phyloP scores from a whole-genome alignment of 2,797 vertebrate species.

The Monodelphis domestica region DNA sequence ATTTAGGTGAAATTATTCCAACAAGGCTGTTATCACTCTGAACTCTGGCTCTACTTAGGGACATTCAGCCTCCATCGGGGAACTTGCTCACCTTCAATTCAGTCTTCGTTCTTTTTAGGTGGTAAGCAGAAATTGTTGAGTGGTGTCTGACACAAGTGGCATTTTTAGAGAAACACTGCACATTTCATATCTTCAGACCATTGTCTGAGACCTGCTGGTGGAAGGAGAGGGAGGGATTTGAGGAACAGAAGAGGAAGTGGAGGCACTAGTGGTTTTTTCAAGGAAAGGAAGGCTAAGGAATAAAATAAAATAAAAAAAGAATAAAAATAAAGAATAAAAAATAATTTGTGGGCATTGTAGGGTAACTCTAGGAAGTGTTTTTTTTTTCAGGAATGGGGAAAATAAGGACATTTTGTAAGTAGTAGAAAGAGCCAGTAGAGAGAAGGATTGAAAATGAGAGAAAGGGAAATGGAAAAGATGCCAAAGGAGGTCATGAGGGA shows the following conservation, averaged over 20 bases:
- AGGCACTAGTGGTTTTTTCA: background rate
- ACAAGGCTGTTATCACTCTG: background rate
- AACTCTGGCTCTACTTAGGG: background rate
- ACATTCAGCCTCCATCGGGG: background rate
- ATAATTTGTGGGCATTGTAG: background rate
- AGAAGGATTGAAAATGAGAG: background rate
- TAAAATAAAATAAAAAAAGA: too few species aligned
- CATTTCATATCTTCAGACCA: background rate
- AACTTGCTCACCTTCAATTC: background rate
- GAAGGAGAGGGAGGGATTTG: background rate
- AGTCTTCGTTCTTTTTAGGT: background rate
- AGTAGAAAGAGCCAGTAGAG: background rate
- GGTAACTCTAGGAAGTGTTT: background rate
- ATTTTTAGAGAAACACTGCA: background rate
- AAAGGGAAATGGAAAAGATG: background rate
- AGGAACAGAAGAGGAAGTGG: background rate
- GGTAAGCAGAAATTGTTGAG: background rate
- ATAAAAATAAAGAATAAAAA: too few species aligned
- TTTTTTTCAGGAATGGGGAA: background rate
- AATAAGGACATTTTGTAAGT: background rate
- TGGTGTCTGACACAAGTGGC: background rate
- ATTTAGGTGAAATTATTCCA: background rate
- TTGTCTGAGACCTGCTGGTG: background rate
- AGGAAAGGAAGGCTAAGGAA: background rate
- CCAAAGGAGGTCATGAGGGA: background rate